phyloP scores from a whole-genome alignment of 2,797 vertebrate genomes.

The Graptemys geographica region DNA sequence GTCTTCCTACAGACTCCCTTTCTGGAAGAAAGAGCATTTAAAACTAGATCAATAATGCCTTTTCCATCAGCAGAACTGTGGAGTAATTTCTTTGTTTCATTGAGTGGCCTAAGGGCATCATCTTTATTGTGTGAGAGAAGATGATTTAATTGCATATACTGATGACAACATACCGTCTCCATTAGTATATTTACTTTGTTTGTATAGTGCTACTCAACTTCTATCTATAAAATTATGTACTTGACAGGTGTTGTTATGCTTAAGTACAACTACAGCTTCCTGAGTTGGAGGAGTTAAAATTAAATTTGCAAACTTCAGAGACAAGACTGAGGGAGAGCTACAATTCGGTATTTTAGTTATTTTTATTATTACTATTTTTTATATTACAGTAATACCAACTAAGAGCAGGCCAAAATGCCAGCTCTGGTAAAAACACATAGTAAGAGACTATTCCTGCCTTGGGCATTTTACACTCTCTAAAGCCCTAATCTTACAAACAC shows the following conservation, averaged over 20 bases:
- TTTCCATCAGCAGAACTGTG: not conserved
- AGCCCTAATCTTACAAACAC: conserved; percentile 42
- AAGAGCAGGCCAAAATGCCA: conserved; percentile 46
- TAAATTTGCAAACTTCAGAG: not conserved
- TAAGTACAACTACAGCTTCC: not conserved
- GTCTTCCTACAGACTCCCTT: not conserved
- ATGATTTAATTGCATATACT: not conserved
- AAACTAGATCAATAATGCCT: not conserved
- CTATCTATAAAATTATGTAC: not conserved
- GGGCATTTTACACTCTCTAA: not conserved
- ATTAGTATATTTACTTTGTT: not conserved
- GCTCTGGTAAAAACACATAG: conserved; percentile 32
- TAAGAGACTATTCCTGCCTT: conserved; percentile 24
- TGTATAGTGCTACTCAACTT: not conserved
- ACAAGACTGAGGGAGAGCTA: conserved; percentile 18
- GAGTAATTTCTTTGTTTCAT: not conserved
- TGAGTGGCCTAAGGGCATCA: not conserved
- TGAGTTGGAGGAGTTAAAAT: not conserved
- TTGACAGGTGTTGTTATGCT: not conserved
- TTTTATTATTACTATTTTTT: conserved; percentile 52
- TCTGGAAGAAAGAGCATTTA: not conserved
- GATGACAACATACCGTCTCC: not conserved
- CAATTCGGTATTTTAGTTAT: conserved; percentile 41
- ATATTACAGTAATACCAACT: conserved; percentile 44
- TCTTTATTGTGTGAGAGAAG: not conserved